Evolutionary conservation across 1,140 invertebrate species (phyloP), one percentile per base, ranked within the genome.

Genomic region (Drosophila tsacasi): DNA sequence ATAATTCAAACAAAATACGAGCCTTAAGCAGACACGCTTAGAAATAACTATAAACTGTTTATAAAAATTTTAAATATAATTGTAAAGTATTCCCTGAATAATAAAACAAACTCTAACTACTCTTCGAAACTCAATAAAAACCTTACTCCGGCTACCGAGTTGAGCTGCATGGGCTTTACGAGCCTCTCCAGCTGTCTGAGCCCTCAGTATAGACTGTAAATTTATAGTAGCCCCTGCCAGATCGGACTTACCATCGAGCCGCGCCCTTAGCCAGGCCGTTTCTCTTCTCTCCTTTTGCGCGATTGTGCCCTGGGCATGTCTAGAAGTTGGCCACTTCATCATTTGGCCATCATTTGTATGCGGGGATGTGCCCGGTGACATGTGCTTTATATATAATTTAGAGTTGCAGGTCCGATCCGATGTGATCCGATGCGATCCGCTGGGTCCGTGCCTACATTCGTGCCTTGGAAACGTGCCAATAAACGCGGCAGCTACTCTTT

Each of bases 381-480:
- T 91, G 90, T 91, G 89, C 89, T 91, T 91, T 89, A 91, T 91
- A 87, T 91, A 91, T 91, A 91, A 91, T 91, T 91, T 92, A 91
- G 89, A 82, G 79, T 91, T 87, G 84, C 84, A 81, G 68, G 68
- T 87, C 76, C 73, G 61, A 64, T 78, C 44, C 57, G 62, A 78
- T 66, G 21, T 59, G 40, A 66, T 61, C 32, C 44, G 25, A 63
- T 64, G 25, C 17, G 67, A 67, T 35, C 21, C 47, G 67, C 52
- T 68, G 63, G 66, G 76, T 76, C 59, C 75, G 82, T 85, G 82
- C 67, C 77, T 61, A 40, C 40, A 62, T 59, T 72, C 86, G 71
- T 85, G 85, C 71, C 73, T 79, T 90, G 85, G 84, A 32, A 50
- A 67, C 59, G 61, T 57, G 83, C 83, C 84, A 84, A 81, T 78